Base-by-base conservation (phyloP, 2,888 invertebrate genomes). In the Pycnomerus fuliginosus region DNA sequence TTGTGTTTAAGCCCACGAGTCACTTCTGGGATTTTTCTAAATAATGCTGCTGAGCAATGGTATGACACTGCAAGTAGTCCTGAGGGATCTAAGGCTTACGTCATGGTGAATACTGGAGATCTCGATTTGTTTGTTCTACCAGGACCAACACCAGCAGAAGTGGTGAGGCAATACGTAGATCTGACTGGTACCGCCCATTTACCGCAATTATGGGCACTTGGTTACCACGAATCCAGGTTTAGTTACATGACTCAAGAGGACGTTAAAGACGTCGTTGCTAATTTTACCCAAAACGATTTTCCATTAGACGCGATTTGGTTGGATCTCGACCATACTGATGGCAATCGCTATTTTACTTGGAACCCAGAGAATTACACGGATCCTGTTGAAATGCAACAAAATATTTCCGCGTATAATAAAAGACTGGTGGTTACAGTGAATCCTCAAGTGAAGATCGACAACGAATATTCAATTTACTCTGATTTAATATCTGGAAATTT, bases 11-110 rank as follows among this genome's bases (percentile, higher is more conserved):
- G 40, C 2, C 29, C 4, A 94, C 16, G 2, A 15, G 12, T 8
- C 3, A 39, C 15, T 38, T 25, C 46, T 10, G 49, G 45, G 16
- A 41, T 60, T 25, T 62, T 61, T 40, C 37, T 16, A 92, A 83
- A 93, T 65, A 98, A 98, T 75, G 85, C 95, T 0, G 94, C 97
- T 0, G 97, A 98, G 75, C 97, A 95, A 0, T 98, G 97, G 96
- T 82, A 97, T 25, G 98, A 98, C 62, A 83, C 96, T 12, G 77
- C 64, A 60, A 52, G 75, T 14, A 75, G 76, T 27, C 76, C 78
- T 8, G 75, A 77, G 40, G 75, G 76, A 27, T 76, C 78, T 8
- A 75, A 77, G 40, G 85, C 87, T 0, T 87, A 90, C 64, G 97
- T 96, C 73, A 91, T 98, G 78, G 93, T 92, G 2, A 97, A 98